These are phyloP conservation scores for Polydrusus pterygomalis DNA, from an alignment of 2,888 invertebrate genomes.

Conservation along the genomic window DNA sequence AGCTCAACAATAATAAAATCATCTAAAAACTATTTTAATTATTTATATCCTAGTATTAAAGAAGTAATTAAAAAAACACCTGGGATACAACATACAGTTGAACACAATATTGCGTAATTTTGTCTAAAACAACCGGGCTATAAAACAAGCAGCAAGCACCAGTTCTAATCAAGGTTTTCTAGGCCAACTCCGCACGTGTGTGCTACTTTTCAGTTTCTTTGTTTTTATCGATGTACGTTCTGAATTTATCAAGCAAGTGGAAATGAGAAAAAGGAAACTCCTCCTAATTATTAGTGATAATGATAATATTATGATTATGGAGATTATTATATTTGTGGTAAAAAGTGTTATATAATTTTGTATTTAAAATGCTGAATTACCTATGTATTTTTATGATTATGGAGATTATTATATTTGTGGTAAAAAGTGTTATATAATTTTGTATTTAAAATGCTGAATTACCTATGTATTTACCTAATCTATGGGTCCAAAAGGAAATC, in stretches of 20 bases:
- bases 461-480: no score
- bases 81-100: no score
- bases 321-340: neutral
- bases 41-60: no score
- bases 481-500: no score
- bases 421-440: no score
- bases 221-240: neutral
- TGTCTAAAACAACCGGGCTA: conserved; percentile 19
- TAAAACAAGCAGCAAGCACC: neutral
- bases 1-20: no score
- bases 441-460: no score
- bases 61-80: no score
- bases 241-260: conserved; percentile 6
- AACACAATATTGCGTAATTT: conserved; percentile 1
- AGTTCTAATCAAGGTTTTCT: conserved; percentile 27
- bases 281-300: neutral
- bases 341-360: neutral
- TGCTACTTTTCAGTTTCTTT: conserved; percentile 32
- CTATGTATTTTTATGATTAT: neutral
- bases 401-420: neutral
- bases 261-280: neutral
- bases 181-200: conserved; percentile 35
- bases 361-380: no score
- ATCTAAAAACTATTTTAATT: no score
- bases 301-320: neutral